Conservation (phyloP, 2,888 invertebrate species). For the Xestia ashworthii region DNA sequence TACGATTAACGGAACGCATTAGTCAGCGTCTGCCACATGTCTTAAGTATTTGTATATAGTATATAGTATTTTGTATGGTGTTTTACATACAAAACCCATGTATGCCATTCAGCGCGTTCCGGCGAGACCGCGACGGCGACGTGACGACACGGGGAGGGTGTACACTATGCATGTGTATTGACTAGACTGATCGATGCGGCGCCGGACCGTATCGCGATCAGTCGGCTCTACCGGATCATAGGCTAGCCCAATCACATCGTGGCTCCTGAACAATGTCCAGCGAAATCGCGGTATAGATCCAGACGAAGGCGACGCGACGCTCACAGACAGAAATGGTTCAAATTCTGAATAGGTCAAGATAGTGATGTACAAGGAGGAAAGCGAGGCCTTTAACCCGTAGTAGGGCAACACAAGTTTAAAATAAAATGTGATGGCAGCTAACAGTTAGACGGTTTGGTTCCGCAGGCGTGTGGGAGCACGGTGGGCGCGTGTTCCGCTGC, state of each 20-base stretch:
- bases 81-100: no score
- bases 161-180: no score
- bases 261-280: neutral
- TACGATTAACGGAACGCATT: no score
- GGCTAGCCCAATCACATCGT: neutral
- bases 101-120: no score
- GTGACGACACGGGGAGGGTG: no score
- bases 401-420: neutral
- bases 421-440: conserved; percentile 6
- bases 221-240: neutral
- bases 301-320: neutral
- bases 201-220: no score
- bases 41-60: no score
- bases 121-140: no score
- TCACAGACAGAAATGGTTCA: neutral
- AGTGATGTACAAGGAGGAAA: neutral
- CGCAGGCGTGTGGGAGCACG: conserved; percentile 97
- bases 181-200: no score
- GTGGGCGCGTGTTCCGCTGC: conserved; percentile 97
- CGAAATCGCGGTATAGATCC: neutral
- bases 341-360: neutral
- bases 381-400: neutral
- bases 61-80: no score
- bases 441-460: conserved; percentile 9
- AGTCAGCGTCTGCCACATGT: no score